Percentiles rank a stretch among this genome's conserved stretches.
phyloP scores from a whole-genome alignment of 2,888 invertebrate genomes.

The Stenichneumon culpator region DNA sequence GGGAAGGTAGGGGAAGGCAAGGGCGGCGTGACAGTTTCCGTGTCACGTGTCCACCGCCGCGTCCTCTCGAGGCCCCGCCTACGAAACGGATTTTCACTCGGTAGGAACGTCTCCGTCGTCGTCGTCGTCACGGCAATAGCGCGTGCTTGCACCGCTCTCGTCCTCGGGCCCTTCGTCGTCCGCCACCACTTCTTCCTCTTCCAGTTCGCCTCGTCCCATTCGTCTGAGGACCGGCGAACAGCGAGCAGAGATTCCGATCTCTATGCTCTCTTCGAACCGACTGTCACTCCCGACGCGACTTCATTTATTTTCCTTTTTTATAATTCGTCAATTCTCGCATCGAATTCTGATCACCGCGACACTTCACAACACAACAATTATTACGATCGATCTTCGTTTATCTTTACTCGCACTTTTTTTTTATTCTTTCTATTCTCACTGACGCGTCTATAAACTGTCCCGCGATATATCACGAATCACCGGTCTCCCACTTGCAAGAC shows the following conservation, averaged over 20 bases:
- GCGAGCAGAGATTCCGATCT: slow-evolving; percentile 38
- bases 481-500: slow-evolving; percentile 15
- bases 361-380: slow-evolving; percentile 46
- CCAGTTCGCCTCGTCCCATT: slow-evolving; percentile 54
- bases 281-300: slow-evolving; percentile 33
- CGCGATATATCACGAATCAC: slow-evolving; percentile 21
- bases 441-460: slow-evolving; percentile 22
- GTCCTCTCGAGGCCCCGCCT: slow-evolving; percentile 83
- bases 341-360: slow-evolving; percentile 15
- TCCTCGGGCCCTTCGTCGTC: slow-evolving; percentile 38
- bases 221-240: slow-evolving; percentile 51
- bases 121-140: slow-evolving; percentile 58
- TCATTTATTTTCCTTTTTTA: background rate
- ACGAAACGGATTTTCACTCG: slow-evolving; percentile 78
- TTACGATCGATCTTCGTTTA: background rate
- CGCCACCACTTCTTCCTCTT: slow-evolving; percentile 52
- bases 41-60: slow-evolving; percentile 84
- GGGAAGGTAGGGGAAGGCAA: slow-evolving; percentile 76
- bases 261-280: background rate
- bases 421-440: background rate
- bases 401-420: background rate
- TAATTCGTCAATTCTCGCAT: background rate
- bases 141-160: slow-evolving; percentile 51
- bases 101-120: slow-evolving; percentile 65
- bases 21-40: slow-evolving; percentile 85